Percentiles rank a stretch among this genome's conserved stretches.
These are phyloP conservation scores for Archocentrus centrarchus DNA, from an alignment of 2,113 vertebrate genomes.

Conservation along the genomic window DNA sequence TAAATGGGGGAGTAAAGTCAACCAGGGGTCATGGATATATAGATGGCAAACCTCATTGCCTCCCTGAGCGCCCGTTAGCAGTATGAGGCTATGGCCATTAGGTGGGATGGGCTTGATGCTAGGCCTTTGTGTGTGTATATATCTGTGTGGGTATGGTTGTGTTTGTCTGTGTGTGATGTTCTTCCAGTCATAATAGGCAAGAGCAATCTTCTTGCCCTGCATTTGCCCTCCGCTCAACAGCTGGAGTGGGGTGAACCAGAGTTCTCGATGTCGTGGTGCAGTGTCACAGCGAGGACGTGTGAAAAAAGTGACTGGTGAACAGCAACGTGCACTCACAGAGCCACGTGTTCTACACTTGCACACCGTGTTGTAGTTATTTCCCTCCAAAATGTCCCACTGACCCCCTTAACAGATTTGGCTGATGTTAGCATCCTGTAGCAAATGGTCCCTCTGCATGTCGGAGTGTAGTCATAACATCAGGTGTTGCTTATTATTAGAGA, in stretches of 20 bases:
- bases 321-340: not conserved
- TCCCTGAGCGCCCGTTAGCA: slow-evolving; percentile 77
- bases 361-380: slow-evolving; percentile 16
- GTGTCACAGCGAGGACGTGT: slow-evolving; percentile 77
- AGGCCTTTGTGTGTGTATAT: slow-evolving; percentile 59
- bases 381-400: slow-evolving; percentile 52
- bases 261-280: slow-evolving; percentile 56
- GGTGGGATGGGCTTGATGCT: slow-evolving; percentile 70
- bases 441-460: not conserved
- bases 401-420: slow-evolving; percentile 17
- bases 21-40: slow-evolving; percentile 81
- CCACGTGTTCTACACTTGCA: not conserved
- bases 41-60: slow-evolving; percentile 80
- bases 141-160: slow-evolving; percentile 17
- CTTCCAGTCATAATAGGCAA: slow-evolving; percentile 67
- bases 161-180: slow-evolving; percentile 51
- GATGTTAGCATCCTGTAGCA: not conserved
- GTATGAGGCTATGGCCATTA: slow-evolving; percentile 74
- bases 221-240: slow-evolving; percentile 76
- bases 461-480: accelerated
- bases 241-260: slow-evolving; percentile 77
- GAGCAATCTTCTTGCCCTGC: slow-evolving; percentile 64
- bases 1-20: slow-evolving; percentile 78
- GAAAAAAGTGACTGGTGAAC: slow-evolving; percentile 54
- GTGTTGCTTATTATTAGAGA: not conserved